phyloP scores from a whole-genome alignment of 2,797 vertebrate genomes.

The Todus mexicanus region DNA sequence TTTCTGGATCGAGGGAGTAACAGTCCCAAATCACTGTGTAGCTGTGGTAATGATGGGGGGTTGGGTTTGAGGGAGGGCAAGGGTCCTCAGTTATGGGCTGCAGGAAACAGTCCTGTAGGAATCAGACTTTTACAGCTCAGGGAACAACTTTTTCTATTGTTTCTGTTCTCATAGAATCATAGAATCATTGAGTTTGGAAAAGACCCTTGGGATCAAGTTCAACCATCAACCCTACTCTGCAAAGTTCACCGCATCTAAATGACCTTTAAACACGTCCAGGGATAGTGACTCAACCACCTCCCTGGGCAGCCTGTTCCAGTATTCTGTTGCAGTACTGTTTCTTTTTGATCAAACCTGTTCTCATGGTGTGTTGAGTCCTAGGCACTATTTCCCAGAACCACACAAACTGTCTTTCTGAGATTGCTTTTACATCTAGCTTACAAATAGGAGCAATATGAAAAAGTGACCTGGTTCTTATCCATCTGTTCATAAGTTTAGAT shows the following conservation, averaged over 20 bases:
- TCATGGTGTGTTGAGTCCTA: background rate
- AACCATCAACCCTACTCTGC: too few relatives aligned
- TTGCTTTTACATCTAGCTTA: background rate
- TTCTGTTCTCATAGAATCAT: too few relatives aligned
- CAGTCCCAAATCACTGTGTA: background rate
- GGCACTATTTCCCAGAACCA: background rate
- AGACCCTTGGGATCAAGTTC: too few relatives aligned
- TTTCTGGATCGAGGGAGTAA: background rate
- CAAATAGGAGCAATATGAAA: background rate
- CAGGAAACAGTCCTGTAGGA: background rate
- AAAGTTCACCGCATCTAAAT: too few relatives aligned
- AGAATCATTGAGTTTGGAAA: too few relatives aligned
- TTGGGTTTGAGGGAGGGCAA: background rate
- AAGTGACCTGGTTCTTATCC: background rate
- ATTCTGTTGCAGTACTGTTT: background rate
- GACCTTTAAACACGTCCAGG: too few relatives aligned
- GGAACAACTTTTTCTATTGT: background rate
- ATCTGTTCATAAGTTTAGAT: constrained; percentile 29
- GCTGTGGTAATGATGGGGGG: background rate
- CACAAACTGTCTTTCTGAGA: background rate
- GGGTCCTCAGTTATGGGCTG: background rate
- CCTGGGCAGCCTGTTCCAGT: too few relatives aligned
- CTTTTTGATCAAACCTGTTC: background rate
- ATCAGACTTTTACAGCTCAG: background rate
- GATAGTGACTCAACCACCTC: too few relatives aligned